A percentile compares a stretch with the other conserved stretches of the same genome.
Conservation (phyloP, 2,113 vertebrate genomes). For the Tautogolabrus adspersus region DNA sequence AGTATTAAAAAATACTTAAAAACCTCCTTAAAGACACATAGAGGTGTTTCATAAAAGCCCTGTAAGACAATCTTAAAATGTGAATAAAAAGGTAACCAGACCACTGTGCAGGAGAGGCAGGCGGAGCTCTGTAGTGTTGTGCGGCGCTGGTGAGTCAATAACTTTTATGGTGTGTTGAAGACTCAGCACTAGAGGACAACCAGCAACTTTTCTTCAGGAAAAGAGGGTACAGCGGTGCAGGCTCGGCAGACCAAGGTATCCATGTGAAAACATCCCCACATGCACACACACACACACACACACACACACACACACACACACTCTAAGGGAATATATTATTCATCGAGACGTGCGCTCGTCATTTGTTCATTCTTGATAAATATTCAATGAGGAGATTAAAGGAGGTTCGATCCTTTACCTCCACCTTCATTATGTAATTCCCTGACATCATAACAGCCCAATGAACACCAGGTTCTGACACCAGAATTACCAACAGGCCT, state of each 20-base stretch:
- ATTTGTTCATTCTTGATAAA: constrained; percentile 47
- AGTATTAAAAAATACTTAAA: no score
- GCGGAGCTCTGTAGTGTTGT: constrained; percentile 37
- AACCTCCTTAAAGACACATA: no score
- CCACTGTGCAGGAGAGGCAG: no score
- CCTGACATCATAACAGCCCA: constrained; percentile 27
- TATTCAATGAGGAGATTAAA: constrained; percentile 64
- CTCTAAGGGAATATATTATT: constrained; percentile 43
- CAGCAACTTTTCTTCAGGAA: constrained; percentile 54
- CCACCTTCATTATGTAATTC: constrained; percentile 61
- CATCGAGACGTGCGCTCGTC: constrained; percentile 24
- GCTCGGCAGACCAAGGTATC: neutral
- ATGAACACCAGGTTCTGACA: constrained; percentile 19
- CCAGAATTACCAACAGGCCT: neutral
- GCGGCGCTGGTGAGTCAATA: constrained; percentile 27
- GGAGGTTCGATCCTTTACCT: constrained; percentile 9
- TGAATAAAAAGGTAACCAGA: no score
- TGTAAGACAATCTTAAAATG: no score
- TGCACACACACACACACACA: neutral
- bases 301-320: neutral
- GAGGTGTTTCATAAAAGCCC: no score
- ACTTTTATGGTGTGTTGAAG: constrained; percentile 44
- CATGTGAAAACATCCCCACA: neutral
- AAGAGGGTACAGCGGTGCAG: constrained; percentile 18
- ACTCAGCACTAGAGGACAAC: constrained; percentile 47